Base-by-base conservation (phyloP, 2,797 vertebrate species). In the Lacerta bilineata region DNA sequence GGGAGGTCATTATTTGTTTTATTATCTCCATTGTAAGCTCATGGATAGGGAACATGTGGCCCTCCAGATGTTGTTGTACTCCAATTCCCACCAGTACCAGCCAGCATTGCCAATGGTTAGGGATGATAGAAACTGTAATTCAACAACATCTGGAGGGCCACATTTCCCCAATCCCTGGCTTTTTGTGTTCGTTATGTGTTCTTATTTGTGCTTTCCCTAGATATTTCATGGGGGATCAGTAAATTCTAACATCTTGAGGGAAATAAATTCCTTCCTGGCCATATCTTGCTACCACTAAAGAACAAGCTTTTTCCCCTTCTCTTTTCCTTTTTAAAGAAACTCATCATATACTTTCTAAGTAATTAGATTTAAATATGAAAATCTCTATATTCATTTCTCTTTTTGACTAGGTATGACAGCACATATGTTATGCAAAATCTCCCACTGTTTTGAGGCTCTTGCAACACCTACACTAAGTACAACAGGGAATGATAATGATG, bases 401-500 rank as follows among this genome's bases (percentile, higher is more conserved):
- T 85, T 87, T 88, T 76, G 90, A 91, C 87, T 90, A 89, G 78
- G 39, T 71, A 64, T 80, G 82, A 74, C 80, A 89, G 84, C 84
- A 91, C 91, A 90, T 91, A 74, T 43, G 61, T n/a, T 92, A 74
- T 69, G 86, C 84, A 88, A 91, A 93, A 94, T 86, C 66, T 89
- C 18, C 59, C 88, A 90, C 83, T 85, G 84, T 15, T 82, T 76
- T 92, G 87, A 95, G 64, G 72, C 78, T 85, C 83, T 81, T 85
- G 83, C 18, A 90, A 87, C 89, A 87, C 83, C 64, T 94, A 66
- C n/a, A 90, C 83, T 36, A 80, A 55, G 83, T 92, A 88, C 89
- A 93, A 85, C 59, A 72, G 72, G 85, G 82, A 84, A 87, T 72
- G 46, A 90, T 86, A 92, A 92, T 91, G 81, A 80, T 82, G 88